Evolutionary conservation across 2,113 vertebrate species (phyloP).

Genomic region (Ceuthmochares aereus): DNA sequence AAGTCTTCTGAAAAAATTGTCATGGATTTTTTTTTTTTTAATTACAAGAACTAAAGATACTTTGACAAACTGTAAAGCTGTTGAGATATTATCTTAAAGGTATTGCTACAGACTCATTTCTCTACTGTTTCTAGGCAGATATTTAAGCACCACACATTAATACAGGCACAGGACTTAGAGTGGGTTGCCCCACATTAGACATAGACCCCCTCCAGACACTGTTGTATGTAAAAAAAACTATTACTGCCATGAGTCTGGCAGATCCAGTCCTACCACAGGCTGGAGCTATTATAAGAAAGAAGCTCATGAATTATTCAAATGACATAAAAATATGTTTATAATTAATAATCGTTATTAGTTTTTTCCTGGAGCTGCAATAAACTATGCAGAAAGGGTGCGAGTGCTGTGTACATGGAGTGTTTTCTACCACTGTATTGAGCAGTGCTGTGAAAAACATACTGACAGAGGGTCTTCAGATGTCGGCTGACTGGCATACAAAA

Average conservation of each 20-base stretch:
- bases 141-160: accelerated
- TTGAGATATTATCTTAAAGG: background rate
- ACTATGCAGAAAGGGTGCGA: background rate
- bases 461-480: background rate
- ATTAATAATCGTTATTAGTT: background rate
- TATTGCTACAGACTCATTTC: background rate
- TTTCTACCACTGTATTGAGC: accelerated
- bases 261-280: too few relatives aligned
- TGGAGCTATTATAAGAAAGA: background rate
- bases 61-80: background rate
- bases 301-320: background rate
- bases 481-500: accelerated
- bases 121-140: background rate
- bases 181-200: too few relatives aligned
- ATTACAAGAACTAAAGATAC: background rate
- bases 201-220: accelerated
- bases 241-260: background rate
- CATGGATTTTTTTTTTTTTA: too few relatives aligned
- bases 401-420: accelerated
- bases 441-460: accelerated
- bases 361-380: background rate
- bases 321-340: background rate
- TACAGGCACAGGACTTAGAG: background rate
- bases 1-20: background rate
- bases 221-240: accelerated